Base-by-base conservation (phyloP, 1,140 invertebrate species). In the Planococcus citri region DNA sequence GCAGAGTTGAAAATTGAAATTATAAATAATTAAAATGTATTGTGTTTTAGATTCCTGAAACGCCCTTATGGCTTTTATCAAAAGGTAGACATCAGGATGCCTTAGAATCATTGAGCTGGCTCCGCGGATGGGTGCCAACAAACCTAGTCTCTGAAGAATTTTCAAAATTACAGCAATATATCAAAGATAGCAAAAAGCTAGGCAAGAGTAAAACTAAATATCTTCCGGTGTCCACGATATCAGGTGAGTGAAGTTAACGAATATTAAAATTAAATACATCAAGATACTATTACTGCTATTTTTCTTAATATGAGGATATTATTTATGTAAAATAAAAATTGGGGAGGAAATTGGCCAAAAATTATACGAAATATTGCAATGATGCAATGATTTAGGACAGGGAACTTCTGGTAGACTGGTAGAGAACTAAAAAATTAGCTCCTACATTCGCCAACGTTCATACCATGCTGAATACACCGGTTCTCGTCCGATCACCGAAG, bases 61-160 rank as follows among this genome's bases (percentile, higher is more conserved):
- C 85, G 2, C 87, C 87, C 27, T 77, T 85, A 8, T 88, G 86
- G 85, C 76, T 85, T 2, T 73, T 84, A 57, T 78, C 79, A 10
- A 79, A 80, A 74, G 79, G 81, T 12, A 75, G 78, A 61, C 77
- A 78, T 29, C 77, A 79, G 20, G 81, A 83, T 21, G 82, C 83
- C 0, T 71, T 80, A 22, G 77, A 78, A 69, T 77, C 81, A 0
- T 73, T 84, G 0, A 79, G 79, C 51, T 82, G 80, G 76, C 75
- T 83, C 0, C 76, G 83, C 3, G 83, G 82, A 0, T 84, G 82
- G 82, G 73, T 73, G 9, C 77, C 76, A 0, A 76, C 78, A 4
- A 77, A 80, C 2, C 73, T 78, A 9, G 80, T 84, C 1, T 73
- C 74, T 24, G 76, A 79, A 27, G 82, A 83, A 71, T 82, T 81